These are phyloP conservation scores for Chironomus riparius DNA, from an alignment of 2,888 invertebrate genomes.

Conservation along the genomic window DNA sequence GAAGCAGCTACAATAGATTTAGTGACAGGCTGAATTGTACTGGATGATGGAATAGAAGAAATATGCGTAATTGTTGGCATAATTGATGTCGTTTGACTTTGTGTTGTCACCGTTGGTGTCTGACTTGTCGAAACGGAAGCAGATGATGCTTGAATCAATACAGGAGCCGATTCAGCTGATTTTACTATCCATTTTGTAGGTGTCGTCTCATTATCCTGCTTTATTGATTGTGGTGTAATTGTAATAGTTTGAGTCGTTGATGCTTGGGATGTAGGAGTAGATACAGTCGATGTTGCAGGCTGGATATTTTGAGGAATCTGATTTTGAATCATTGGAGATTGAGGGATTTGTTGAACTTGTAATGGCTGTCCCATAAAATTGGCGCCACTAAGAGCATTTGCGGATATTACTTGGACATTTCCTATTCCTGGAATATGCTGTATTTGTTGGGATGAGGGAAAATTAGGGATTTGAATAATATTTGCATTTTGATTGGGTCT, in stretches of 20 bases:
- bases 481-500: conserved; percentile 31
- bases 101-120: conserved; percentile 29
- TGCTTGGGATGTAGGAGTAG: background rate
- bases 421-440: conserved; percentile 48
- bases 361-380: conserved; percentile 37
- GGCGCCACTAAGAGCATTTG: conserved; percentile 41
- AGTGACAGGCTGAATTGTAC: conserved; percentile 27
- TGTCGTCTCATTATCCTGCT: conserved; percentile 38
- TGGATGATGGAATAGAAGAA: conserved; percentile 29
- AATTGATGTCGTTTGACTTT: conserved; percentile 27
- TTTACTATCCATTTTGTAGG: conserved; percentile 38
- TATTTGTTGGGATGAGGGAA: conserved; percentile 34
- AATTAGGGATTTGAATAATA: conserved; percentile 33
- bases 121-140: conserved; percentile 29
- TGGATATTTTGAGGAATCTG: conserved; percentile 33
- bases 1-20: conserved; percentile 29
- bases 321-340: conserved; percentile 31
- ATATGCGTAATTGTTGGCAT: conserved; percentile 35
- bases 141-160: conserved; percentile 18
- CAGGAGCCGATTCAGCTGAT: conserved; percentile 40
- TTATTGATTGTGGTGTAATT: conserved; percentile 30
- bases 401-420: conserved; percentile 48
- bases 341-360: conserved; percentile 46
- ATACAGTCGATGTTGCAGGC: conserved; percentile 33
- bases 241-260: conserved; percentile 35